A percentile compares a stretch with the other conserved stretches of the same genome.
These are phyloP conservation scores for Peromyscus melanophrys DNA, from an alignment of 2,797 vertebrate genomes.

Conservation along the genomic window DNA sequence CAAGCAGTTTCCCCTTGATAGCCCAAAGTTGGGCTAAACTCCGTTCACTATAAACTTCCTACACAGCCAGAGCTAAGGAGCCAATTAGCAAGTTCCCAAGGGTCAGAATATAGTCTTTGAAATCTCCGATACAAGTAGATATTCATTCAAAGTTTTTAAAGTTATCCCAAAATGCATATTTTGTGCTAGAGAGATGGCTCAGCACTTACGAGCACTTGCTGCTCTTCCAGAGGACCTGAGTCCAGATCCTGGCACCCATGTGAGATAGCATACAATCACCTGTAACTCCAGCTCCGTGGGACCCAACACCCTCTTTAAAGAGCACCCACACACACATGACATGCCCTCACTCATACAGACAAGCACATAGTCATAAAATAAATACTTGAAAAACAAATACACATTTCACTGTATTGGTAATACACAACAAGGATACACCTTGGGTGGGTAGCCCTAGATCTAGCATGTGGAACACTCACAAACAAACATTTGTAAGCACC, in stretches of 20 bases:
- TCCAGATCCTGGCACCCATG: neutral
- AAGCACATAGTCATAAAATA: neutral
- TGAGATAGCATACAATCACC: neutral
- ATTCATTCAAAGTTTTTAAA: slow-evolving; percentile 6
- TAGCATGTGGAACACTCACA: neutral
- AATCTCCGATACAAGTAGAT: neutral
- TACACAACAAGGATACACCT: neutral
- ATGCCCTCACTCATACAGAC: neutral
- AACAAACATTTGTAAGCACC: neutral
- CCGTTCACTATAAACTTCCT: neutral
- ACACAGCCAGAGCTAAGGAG: neutral
- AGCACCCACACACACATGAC: neutral
- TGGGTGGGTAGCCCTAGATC: neutral
- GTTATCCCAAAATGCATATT: neutral
- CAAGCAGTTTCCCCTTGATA: neutral
- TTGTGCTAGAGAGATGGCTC: neutral
- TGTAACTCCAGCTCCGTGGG: neutral
- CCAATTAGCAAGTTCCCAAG: neutral
- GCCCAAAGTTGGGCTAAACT: neutral
- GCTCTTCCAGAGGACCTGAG: neutral
- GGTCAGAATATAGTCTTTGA: slow-evolving; percentile 10
- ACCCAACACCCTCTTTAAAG: neutral
- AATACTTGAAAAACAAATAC: neutral
- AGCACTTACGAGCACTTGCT: neutral
- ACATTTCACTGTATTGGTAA: slow-evolving; percentile 15